Evolutionary conservation across 2,888 invertebrate species (phyloP).

Genomic region (Agelastica alni): DNA sequence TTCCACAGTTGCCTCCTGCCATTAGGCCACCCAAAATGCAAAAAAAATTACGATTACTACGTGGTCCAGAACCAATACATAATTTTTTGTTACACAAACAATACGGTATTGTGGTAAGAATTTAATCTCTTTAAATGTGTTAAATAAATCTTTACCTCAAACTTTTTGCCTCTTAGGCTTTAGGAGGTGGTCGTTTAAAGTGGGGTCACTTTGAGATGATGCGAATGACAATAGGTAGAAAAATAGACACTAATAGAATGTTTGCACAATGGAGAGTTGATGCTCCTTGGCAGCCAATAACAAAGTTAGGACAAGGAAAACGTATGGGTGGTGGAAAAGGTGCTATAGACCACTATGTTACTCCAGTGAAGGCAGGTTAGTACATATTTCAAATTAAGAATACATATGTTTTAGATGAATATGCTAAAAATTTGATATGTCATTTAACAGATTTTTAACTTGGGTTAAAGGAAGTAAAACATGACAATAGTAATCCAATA

Average conservation of each 20-base stretch:
- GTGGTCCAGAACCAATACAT: conserved; percentile 88
- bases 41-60: conserved; percentile 80
- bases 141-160: too few relatives aligned
- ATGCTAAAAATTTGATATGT: too few relatives aligned
- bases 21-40: conserved; percentile 82
- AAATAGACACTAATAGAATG: conserved; percentile 78
- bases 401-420: too few relatives aligned
- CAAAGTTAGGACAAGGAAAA: conserved; percentile 86
- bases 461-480: too few relatives aligned
- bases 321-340: conserved; percentile 98
- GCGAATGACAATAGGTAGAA: conserved; percentile 74
- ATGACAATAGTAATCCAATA: not conserved
- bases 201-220: conserved; percentile 89
- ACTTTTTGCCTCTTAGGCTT: too few relatives aligned
- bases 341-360: conserved; percentile 90
- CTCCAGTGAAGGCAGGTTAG: conserved; percentile 82
- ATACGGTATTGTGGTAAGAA: conserved; percentile 89
- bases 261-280: conserved; percentile 96
- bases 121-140: too few relatives aligned
- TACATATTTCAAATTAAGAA: too few relatives aligned
- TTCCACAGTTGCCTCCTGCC: conserved; percentile 69
- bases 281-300: conserved; percentile 93
- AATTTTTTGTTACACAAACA: conserved; percentile 87
- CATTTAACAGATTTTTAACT: too few relatives aligned
- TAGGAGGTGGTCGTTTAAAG: conserved; percentile 79